Evolutionary conservation across 1,140 invertebrate species (phyloP).

Genomic region (Trichoplusia ni): DNA sequence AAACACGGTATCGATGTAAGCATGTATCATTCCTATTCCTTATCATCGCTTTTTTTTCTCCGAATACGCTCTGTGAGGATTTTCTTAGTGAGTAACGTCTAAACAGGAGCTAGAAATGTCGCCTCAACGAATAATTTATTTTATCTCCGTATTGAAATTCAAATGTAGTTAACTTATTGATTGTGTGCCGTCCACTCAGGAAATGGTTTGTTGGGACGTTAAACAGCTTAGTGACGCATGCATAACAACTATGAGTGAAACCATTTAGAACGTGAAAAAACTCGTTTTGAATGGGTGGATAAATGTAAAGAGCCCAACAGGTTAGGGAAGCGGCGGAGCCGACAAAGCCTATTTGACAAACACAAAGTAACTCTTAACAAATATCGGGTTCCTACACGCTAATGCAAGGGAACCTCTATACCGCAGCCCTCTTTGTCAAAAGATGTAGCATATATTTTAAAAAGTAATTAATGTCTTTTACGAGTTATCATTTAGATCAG

Average conservation of each 20-base stretch:
- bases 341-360: constrained; percentile 52
- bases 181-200: background rate
- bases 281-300: background rate
- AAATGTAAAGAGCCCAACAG: constrained; percentile 45
- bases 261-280: constrained; percentile 20
- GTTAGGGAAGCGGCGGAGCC: constrained; percentile 42
- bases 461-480: no score
- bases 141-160: constrained; percentile 35
- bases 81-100: constrained; percentile 22
- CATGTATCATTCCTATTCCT: constrained; percentile 26
- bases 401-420: constrained; percentile 45
- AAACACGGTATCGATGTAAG: constrained; percentile 32
- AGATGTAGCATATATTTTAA: no score
- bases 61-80: background rate
- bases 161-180: constrained; percentile 34
- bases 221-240: background rate
- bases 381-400: constrained; percentile 52
- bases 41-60: background rate
- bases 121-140: no score
- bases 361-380: constrained; percentile 52
- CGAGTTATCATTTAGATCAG: no score
- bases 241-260: background rate
- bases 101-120: background rate
- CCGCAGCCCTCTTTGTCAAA: background rate
- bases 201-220: background rate